Evolutionary conservation across 1,140 invertebrate species (phyloP).

Genomic region (Pollicipes pollicipes): DNA sequence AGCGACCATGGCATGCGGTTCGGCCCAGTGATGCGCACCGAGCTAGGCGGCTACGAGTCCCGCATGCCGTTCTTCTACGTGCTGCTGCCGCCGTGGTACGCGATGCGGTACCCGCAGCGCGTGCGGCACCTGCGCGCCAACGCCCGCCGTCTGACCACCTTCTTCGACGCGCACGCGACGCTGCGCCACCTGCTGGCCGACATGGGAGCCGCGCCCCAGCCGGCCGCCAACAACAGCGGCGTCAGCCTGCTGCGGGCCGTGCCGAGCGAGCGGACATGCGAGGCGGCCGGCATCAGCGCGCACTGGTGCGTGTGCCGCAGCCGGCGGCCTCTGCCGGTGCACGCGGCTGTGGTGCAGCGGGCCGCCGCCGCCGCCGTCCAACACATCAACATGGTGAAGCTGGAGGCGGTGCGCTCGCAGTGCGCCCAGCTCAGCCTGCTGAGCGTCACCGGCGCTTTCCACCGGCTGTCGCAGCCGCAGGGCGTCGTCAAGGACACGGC

Average conservation of each 20-base stretch:
- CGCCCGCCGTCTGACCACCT: neutral
- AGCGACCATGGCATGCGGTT: conserved; percentile 40
- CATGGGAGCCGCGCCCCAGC: too few species aligned
- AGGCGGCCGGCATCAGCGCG: neutral
- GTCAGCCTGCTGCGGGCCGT: neutral
- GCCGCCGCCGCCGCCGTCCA: neutral
- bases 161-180: neutral
- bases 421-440: neutral
- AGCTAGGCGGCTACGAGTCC: conserved; percentile 37
- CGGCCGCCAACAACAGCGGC: neutral
- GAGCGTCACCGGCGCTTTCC: neutral
- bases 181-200: neutral
- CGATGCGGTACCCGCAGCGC: conserved; percentile 20
- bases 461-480: neutral
- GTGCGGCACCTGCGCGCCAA: neutral
- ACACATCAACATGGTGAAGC: neutral
- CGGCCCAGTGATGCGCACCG: conserved; percentile 31
- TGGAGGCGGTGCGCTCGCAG: neutral
- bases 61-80: conserved; percentile 36
- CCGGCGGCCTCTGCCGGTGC: neutral
- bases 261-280: neutral
- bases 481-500: neutral
- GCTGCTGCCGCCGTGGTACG: conserved; percentile 31
- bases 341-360: neutral
- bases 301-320: neutral